These are phyloP conservation scores for Griposia aprilina DNA, from an alignment of 2,888 invertebrate species.

Conservation along the genomic window DNA sequence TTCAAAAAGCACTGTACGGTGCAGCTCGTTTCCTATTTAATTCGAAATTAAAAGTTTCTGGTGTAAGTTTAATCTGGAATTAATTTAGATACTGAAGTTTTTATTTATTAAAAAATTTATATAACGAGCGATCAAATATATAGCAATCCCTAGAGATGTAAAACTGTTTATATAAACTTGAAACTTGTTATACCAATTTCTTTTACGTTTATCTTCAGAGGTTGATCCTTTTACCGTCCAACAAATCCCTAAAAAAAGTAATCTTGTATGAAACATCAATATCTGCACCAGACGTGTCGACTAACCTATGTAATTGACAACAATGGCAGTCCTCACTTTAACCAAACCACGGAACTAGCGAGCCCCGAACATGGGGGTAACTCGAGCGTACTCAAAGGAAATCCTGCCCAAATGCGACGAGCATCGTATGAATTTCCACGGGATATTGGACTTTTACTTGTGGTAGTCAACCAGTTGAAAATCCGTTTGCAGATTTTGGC, in stretches of 20 bases:
- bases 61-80: background rate
- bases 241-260: background rate
- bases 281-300: conserved; percentile 1
- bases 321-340: conserved; percentile 54
- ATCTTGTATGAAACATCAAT: background rate
- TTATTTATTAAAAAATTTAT: background rate
- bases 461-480: conserved; percentile 32
- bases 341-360: conserved; percentile 30
- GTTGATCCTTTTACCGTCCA: background rate
- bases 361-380: conserved; percentile 41
- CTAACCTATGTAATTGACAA: conserved; percentile 43
- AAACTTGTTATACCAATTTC: background rate
- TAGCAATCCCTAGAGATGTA: too few species aligned
- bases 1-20: background rate
- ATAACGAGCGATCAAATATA: background rate
- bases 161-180: background rate
- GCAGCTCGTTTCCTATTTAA: too few species aligned
- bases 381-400: conserved; percentile 58
- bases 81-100: background rate
- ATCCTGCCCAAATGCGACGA: conserved; percentile 42
- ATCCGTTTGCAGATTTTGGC: conserved; percentile 37
- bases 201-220: background rate
- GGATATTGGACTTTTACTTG: conserved; percentile 45
- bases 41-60: background rate
- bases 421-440: conserved; percentile 39